Evolutionary conservation across 2,113 vertebrate genomes (phyloP), one percentile per base, ranked within the genome.

Genomic region (Panthera tigris): DNA sequence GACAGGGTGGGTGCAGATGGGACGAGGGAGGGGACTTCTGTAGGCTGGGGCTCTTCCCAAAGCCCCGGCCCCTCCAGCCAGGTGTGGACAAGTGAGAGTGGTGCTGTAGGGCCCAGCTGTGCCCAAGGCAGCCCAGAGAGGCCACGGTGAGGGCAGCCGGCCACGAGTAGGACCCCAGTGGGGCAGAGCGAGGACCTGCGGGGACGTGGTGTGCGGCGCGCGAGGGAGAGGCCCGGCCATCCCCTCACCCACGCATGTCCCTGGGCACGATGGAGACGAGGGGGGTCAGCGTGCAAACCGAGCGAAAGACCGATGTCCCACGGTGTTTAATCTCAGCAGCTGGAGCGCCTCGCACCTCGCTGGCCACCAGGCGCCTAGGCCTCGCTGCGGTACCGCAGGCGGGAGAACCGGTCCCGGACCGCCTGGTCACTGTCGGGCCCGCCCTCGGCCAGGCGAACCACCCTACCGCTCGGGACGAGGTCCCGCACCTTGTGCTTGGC

Each of bases 401-500:
- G 98, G 89, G 98, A 98, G 92, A 99, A 99, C 50, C 98, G 99
- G 82, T 99, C 98, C 89, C 98, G 99, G 97, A 99, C n/a, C 0
- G 97, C 96, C n/a, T 99, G 97, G 68, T 99, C 98, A 0, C 73
- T 98, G 33, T 99, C 98, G 3, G 52, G 16, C 0, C 91, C 93
- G 5, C 93, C 48, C 31, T 69, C 89, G 5, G 86, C 98, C 65
- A 99, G 98, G 91, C 74, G 98, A 36, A 99, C 87, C 57, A 99
- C 99, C 14, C 48, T 97, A 98, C 99, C 98, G 45, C 57, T 7
- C 0, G 84, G 85, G 23, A 99, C 65, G 0, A 99, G 99, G 89
- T 99, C 98, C 97, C 99, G 99, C 97, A 99, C 98, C 98, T 99
- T 99, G 21, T 98, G 98, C 98, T 99, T 99, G 96, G 98, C 99